A percentile compares a stretch with the other conserved stretches of the same genome.
These are phyloP conservation scores for Fragum fragum DNA, from an alignment of 2,888 invertebrate genomes.

Conservation along the genomic window DNA sequence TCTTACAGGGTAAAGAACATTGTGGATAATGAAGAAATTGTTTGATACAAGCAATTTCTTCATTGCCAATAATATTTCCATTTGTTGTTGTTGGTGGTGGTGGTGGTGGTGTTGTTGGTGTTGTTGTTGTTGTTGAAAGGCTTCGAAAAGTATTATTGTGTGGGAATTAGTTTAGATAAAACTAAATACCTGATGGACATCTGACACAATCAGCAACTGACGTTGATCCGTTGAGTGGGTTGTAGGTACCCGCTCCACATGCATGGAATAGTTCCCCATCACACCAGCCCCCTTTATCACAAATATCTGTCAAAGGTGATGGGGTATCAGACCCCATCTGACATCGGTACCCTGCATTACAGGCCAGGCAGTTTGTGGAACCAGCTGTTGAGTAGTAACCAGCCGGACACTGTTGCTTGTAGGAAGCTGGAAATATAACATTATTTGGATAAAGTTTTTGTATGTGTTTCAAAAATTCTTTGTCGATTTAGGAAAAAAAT, in stretches of 20 bases:
- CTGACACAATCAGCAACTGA: slow-evolving; percentile 71
- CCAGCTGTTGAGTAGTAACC: slow-evolving; percentile 82
- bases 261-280: slow-evolving; percentile 80
- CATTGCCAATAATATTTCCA: too few relatives aligned
- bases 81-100: too few relatives aligned
- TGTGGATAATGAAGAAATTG: too few relatives aligned
- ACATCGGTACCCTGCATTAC: slow-evolving; percentile 83
- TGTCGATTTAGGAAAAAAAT: too few relatives aligned
- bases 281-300: slow-evolving; percentile 83
- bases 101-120: too few relatives aligned
- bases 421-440: slow-evolving; percentile 71
- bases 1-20: too few relatives aligned
- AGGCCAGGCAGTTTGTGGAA: slow-evolving; percentile 73
- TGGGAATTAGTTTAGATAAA: too few relatives aligned
- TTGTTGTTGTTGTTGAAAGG: too few relatives aligned
- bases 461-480: too few relatives aligned
- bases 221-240: slow-evolving; percentile 79
- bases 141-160: too few relatives aligned
- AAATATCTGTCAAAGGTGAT: slow-evolving; percentile 75
- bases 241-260: slow-evolving; percentile 83
- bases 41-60: too few relatives aligned
- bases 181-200: slow-evolving; percentile 84
- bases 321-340: slow-evolving; percentile 78
- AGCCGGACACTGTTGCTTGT: slow-evolving; percentile 79
- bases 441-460: too few relatives aligned